These are phyloP conservation scores for Passer domesticus DNA, from an alignment of 2,113 vertebrate species.

Conservation along the genomic window DNA sequence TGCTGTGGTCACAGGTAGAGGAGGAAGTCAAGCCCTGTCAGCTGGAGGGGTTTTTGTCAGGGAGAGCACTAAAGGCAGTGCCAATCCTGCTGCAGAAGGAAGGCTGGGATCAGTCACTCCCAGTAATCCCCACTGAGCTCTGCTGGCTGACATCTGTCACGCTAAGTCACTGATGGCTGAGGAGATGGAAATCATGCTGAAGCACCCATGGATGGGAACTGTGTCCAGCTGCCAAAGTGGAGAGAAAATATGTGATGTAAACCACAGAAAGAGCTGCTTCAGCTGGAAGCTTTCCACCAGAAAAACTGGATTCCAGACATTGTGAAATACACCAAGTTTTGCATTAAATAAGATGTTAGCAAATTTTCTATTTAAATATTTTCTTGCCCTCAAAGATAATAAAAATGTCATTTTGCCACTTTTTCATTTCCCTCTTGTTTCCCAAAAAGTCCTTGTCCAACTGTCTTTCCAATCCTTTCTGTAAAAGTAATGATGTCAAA, in stretches of 20 bases:
- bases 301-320: background rate
- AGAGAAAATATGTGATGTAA: background rate
- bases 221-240: background rate
- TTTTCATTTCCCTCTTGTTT: background rate
- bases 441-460: background rate
- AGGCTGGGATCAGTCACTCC: background rate
- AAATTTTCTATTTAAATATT: background rate
- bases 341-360: background rate
- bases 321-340: background rate
- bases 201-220: background rate
- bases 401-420: background rate
- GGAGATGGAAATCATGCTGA: background rate
- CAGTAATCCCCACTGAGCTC: background rate
- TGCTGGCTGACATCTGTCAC: background rate
- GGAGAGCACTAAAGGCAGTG: background rate
- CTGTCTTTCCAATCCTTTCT: background rate
- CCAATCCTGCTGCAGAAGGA: background rate
- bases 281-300: background rate
- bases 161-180: background rate
- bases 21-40: background rate
- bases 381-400: background rate
- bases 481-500: background rate
- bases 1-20: background rate
- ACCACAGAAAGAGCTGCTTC: background rate
- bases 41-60: background rate